These are phyloP conservation scores for Aspidiotus destructor DNA, from an alignment of 2,888 invertebrate species.

Conservation along the genomic window DNA sequence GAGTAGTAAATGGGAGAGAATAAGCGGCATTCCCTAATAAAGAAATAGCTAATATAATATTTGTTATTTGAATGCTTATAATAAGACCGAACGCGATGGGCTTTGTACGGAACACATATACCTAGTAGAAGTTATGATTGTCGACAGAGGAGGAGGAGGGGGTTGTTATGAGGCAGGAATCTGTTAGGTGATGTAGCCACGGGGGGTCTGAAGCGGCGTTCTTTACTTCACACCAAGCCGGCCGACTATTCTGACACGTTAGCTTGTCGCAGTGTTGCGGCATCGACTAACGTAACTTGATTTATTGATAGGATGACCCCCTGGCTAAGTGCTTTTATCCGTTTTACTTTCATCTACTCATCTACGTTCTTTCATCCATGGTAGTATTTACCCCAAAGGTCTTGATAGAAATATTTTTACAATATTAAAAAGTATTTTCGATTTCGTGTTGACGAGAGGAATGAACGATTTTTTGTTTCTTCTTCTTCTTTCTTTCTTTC, in stretches of 20 bases:
- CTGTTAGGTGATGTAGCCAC: slow-evolving; percentile 30
- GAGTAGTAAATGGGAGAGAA: slow-evolving; percentile 11
- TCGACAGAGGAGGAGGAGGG: background rate
- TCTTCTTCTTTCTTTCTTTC: too few species aligned
- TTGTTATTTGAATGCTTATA: slow-evolving; percentile 23
- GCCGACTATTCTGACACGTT: slow-evolving; percentile 31
- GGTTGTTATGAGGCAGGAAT: slow-evolving; percentile 19
- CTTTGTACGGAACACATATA: background rate
- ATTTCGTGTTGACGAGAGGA: background rate
- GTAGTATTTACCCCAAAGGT: background rate
- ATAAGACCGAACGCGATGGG: background rate
- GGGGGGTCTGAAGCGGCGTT: slow-evolving; percentile 34
- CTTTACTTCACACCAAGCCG: slow-evolving; percentile 36
- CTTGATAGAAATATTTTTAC: slow-evolving; percentile 2
- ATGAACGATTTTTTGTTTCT: too few species aligned
- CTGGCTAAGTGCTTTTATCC: slow-evolving; percentile 28
- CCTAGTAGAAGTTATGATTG: background rate
- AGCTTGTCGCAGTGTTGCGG: slow-evolving; percentile 16
- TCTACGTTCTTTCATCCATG: slow-evolving; percentile 7
- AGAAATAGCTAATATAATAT: slow-evolving; percentile 28
- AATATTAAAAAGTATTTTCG: background rate
- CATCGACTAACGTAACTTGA: slow-evolving; percentile 25
- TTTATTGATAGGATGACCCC: slow-evolving; percentile 31
- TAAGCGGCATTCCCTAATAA: slow-evolving; percentile 20
- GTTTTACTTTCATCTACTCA: slow-evolving; percentile 14